A percentile compares a stretch with the other conserved stretches of the same genome.
phyloP scores from a whole-genome alignment of 2,797 vertebrate species.

The Mastacembelus armatus region DNA sequence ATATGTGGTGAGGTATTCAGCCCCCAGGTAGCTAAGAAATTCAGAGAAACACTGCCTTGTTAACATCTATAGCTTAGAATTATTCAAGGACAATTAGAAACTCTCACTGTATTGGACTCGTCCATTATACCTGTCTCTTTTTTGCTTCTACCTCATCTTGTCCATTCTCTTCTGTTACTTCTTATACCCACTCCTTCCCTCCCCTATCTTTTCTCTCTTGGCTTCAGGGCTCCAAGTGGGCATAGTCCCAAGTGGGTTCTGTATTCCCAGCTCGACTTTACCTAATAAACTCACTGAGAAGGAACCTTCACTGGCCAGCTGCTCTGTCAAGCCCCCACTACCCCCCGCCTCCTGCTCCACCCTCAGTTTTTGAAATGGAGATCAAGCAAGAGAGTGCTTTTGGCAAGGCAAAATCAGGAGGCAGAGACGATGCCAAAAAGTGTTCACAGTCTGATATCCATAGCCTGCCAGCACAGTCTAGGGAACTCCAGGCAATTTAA shows the following conservation, averaged over 20 bases:
- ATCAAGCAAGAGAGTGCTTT: constrained; percentile 58
- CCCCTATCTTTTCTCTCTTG: constrained; percentile 13
- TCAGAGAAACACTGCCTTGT: background rate
- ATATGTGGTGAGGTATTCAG: background rate
- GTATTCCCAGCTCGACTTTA: constrained; percentile 51
- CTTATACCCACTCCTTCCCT: background rate
- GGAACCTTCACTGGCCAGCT: constrained; percentile 61
- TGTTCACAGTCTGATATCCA: constrained; percentile 46
- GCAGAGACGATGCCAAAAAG: constrained; percentile 48
- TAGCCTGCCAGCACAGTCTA: constrained; percentile 40
- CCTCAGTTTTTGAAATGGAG: constrained; percentile 73
- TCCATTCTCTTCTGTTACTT: background rate
- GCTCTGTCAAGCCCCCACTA: constrained; percentile 51
- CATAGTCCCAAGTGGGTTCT: constrained; percentile 41
- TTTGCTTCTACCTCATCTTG: background rate
- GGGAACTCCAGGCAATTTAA: constrained; percentile 51
- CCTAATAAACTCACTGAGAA: constrained; percentile 46
- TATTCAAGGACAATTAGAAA: background rate
- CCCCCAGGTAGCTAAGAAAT: background rate
- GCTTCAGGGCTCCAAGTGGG: constrained; percentile 27
- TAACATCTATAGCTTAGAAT: too few species aligned
- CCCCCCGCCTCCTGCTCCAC: background rate
- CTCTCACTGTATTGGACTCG: too few species aligned
- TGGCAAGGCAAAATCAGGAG: constrained; percentile 59
- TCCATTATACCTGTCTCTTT: too few species aligned